Evolutionary conservation across 2,888 invertebrate genomes (phyloP), one percentile per base, ranked within the genome.

Genomic region (Hedya salicella): DNA sequence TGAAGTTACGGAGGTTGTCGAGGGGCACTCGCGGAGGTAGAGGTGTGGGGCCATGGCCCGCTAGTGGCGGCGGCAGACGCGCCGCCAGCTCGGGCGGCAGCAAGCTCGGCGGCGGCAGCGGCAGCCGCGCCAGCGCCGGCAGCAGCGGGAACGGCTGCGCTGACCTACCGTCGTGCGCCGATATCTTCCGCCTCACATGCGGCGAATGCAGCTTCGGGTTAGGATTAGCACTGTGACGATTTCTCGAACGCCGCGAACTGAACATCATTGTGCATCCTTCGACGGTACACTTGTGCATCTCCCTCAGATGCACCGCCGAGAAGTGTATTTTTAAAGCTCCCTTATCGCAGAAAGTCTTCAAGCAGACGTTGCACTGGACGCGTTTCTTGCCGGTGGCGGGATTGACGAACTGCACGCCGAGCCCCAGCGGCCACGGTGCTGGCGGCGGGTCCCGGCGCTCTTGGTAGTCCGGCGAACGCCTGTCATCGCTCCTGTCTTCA

Each of bases 251-350:
- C 64, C 98, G 94, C 68, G 98, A 98, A 89, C 98, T 98, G 90
- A 99, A 99, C 96, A 98, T 98, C 97, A 98, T 98, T 78, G 97
- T 98, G 91, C 99, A 99, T 42, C 98, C 98, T 81, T 97, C 97
- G 53, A 99, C 98, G 14, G 99, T 98, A 90, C 99, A 99, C 92
- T 97, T 98, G 93, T 99, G 99, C 99, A 99, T 99, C 92, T 99
- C 99, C 60, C 98, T 95, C 76, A 99, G 91, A 86, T 99, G 99
- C 69, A 99, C 99, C 17, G 99, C 99, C 68, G 98, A 98, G 88
- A 98, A 99, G 87, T 99, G 99, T 62, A 99, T 99, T 93, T 99
- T 99, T 62, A 99, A 93, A 48, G 99, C 99, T 71, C 99, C 99
- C 91, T 99, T 99, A 92, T 99, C 99, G 94, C 99, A 99, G 91